Percentiles rank a stretch among this genome's conserved stretches.
Conservation (phyloP, 2,888 invertebrate species). For the Azorinus chamasolen region DNA sequence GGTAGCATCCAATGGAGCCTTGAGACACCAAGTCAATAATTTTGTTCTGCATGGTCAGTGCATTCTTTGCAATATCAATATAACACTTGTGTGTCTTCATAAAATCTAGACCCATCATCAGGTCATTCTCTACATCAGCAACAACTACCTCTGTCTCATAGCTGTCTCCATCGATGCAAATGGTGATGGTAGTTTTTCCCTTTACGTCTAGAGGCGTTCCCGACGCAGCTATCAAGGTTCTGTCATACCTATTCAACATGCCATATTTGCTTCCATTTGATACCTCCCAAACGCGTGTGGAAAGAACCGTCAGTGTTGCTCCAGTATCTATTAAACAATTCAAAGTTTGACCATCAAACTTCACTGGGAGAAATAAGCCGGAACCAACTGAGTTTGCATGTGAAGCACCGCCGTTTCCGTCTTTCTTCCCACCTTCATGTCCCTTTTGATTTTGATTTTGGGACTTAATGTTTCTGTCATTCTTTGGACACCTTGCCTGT, state of each 20-base stretch:
- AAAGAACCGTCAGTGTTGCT: slow-evolving; percentile 6
- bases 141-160: slow-evolving; percentile 11
- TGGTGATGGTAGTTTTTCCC: background rate
- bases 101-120: slow-evolving; percentile 31
- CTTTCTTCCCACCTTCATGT: too few relatives aligned
- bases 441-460: too few relatives aligned
- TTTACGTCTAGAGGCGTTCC: background rate
- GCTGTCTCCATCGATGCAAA: background rate
- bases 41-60: slow-evolving; percentile 5
- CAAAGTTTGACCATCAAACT: background rate
- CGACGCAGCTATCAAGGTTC: slow-evolving; percentile 1
- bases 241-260: background rate
- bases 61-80: slow-evolving; percentile 11
- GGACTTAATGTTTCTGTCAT: background rate
- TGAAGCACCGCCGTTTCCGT: background rate
- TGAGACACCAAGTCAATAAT: background rate
- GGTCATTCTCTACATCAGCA: slow-evolving; percentile 24
- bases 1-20: slow-evolving; percentile 14
- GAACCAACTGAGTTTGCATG: slow-evolving; percentile 2
- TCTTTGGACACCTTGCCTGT: background rate
- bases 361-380: slow-evolving; percentile 1
- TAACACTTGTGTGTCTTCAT: slow-evolving; percentile 13
- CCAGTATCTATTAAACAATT: slow-evolving; percentile 7
- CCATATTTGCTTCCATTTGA: background rate
- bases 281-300: background rate